Base-by-base conservation (phyloP, 2,797 vertebrate genomes). In the Pogoniulus pusillus region DNA sequence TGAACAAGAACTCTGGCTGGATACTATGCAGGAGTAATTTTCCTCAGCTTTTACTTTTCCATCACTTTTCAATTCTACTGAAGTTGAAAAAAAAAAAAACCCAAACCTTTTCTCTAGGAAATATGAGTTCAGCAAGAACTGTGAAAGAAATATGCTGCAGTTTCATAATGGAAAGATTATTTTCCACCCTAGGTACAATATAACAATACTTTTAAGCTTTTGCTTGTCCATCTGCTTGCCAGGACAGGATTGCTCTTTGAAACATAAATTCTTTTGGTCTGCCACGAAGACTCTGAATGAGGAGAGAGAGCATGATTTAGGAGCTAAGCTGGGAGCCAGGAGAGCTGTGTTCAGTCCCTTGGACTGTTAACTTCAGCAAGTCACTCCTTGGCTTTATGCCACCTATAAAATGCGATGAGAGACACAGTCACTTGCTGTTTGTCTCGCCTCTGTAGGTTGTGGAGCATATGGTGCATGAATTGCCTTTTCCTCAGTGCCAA, bases 401-500 rank as follows among this genome's bases (percentile, higher is more conserved):
- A 79, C 49, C 19, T 68, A 32, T 41, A 35, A 85, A 91, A 91
- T 63, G 71, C 64, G 74, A 57, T 86, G 68, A 82, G 85, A 23
- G 32, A 66, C 8, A 4, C 0, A 0, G 66, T 93, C 47, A 35
- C 43, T 87, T 32, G 59, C 59, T 91, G n/a, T 73, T 92, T 1
- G 23, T 91, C 85, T 92, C 1, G 45, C 53, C 76, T 91, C 85
- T 83, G 87, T 81, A 75, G 63, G 57, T 10, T 87, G 70, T 30
- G n/a, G 76, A 93, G 51, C 88, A 86, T 88, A 87, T 82, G 93
- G 91, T 79, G 60, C 74, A 65, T 0, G 4, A 93, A 57, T 90
- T 90, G 85, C 80, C 81, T 92, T 85, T 81, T 72, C 18, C 64
- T 84, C 6, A 1, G 43, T 89, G 85, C 87, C 91, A 93, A 81